These are phyloP conservation scores for Erinaceus europaeus DNA, from an alignment of 2,113 vertebrate species.

Conservation along the genomic window DNA sequence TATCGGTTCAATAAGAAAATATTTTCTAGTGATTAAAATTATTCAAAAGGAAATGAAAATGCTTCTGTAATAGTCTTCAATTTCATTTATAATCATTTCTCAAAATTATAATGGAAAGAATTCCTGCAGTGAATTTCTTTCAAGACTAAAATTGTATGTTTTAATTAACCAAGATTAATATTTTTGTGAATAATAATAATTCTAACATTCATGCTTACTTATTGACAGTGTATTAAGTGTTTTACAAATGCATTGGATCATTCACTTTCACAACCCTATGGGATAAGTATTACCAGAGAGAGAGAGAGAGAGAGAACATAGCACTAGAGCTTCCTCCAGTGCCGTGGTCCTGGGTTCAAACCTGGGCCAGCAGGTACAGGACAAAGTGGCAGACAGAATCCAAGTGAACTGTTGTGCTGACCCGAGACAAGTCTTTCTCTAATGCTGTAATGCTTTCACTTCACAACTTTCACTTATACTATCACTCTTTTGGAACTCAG, in stretches of 20 bases:
- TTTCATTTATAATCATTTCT: not conserved
- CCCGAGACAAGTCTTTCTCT: not conserved
- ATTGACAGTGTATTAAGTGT: not conserved
- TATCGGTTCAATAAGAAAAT: not conserved
- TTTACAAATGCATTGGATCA: not conserved
- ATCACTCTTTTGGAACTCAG: not conserved
- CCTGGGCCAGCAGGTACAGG: too few species aligned
- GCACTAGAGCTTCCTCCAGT: too few species aligned
- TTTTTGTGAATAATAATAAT: not conserved
- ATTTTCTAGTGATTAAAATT: conserved; percentile 2
- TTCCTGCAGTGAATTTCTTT: not conserved
- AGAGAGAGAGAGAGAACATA: too few species aligned
- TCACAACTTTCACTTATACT: not conserved
- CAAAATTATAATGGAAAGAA: not conserved
- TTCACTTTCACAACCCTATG: not conserved
- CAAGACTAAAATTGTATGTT: not conserved
- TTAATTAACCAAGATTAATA: not conserved
- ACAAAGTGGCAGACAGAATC: too few species aligned
- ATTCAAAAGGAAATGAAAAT: not conserved
- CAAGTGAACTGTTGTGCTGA: too few species aligned
- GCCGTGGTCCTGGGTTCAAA: too few species aligned
- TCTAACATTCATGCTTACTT: not conserved
- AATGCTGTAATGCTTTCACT: not conserved
- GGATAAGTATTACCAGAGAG: not conserved
- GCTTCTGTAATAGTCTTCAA: not conserved